Conservation (phyloP, 2,797 vertebrate genomes). For the Bufotes viridis region DNA sequence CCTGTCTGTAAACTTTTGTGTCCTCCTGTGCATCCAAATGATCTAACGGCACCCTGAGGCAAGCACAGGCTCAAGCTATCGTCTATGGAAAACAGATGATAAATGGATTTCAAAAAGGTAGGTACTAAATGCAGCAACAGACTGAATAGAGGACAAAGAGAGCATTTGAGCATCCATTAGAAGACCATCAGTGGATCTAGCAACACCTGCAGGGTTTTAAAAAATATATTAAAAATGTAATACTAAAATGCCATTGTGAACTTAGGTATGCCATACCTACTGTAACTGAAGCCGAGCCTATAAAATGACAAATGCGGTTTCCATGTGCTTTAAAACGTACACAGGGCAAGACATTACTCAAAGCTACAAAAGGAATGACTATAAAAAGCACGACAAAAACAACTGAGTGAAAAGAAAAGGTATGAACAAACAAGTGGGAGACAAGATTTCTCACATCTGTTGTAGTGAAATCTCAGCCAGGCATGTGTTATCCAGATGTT, state of each 20-base stretch:
- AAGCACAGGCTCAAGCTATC: neutral
- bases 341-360: neutral
- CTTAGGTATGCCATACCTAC: neutral
- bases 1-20: neutral
- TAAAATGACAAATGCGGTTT: neutral
- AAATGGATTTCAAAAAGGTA: neutral
- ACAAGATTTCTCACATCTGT: slow-evolving; percentile 3
- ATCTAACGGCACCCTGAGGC: neutral
- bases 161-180: neutral
- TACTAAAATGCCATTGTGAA: neutral
- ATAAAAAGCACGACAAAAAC: neutral
- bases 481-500: slow-evolving; percentile 38
- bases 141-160: no score
- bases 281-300: neutral
- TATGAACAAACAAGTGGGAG: neutral
- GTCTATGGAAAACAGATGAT: slow-evolving; percentile 7
- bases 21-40: slow-evolving; percentile 13
- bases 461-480: neutral
- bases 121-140: neutral
- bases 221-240: neutral
- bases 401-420: neutral
- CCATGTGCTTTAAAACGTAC: neutral
- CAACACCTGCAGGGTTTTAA: neutral
- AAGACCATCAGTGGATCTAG: neutral
- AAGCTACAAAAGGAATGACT: neutral